Conservation (phyloP, 2,888 invertebrate genomes). For the Drosophila subquinaria region DNA sequence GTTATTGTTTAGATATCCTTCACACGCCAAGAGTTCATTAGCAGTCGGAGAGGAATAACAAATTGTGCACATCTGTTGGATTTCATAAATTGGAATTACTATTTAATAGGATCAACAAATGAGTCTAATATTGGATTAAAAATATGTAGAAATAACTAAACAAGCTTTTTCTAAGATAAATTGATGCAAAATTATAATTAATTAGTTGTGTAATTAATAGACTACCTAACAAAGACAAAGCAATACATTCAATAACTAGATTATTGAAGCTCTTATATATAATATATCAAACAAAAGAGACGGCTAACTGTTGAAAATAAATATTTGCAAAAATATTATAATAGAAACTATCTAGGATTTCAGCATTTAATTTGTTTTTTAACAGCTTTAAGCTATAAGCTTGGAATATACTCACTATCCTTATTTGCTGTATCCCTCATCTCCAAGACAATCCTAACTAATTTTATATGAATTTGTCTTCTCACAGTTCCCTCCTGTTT, state of each 20-base stretch:
- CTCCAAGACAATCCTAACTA: not conserved
- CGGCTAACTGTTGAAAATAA: too few relatives aligned
- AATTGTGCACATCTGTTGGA: slow-evolving; percentile 57
- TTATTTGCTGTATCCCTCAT: not conserved
- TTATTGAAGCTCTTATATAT: too few relatives aligned
- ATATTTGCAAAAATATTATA: too few relatives aligned
- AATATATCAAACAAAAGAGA: too few relatives aligned
- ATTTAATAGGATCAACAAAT: slow-evolving; percentile 59
- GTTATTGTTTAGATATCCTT: slow-evolving; percentile 56
- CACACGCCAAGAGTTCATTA: slow-evolving; percentile 77
- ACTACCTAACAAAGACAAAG: not conserved
- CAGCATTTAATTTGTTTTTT: too few relatives aligned
- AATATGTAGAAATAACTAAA: slow-evolving; percentile 20
- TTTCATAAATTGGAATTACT: slow-evolving; percentile 57
- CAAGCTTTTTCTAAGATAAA: slow-evolving; percentile 18
- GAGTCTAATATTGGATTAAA: slow-evolving; percentile 26
- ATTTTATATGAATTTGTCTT: not conserved
- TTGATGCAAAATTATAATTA: slow-evolving; percentile 23
- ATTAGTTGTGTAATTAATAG: slow-evolving; percentile 19
- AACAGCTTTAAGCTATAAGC: not conserved
- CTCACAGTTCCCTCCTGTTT: not conserved
- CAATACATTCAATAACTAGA: not conserved
- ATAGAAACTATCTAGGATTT: too few relatives aligned
- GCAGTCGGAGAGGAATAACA: slow-evolving; percentile 22
- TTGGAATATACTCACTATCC: not conserved